Evolutionary conservation across 1,140 invertebrate species (phyloP), one percentile per base, ranked within the genome.

Genomic region (Drosophila navojoa): DNA sequence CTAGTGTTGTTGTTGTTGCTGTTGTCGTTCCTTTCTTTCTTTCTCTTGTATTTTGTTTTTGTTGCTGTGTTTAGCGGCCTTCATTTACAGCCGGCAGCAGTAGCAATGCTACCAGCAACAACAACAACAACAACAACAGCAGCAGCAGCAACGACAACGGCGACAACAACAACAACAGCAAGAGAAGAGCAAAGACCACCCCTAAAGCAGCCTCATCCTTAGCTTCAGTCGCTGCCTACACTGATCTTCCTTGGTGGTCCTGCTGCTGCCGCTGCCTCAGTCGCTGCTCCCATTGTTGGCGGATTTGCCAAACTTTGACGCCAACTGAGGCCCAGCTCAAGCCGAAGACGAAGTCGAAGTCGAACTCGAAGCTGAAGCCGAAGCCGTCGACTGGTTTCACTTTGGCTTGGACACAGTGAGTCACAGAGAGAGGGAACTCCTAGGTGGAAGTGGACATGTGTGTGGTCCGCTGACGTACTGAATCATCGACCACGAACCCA

Each of bases 381-480:
- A 22, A 27, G 44, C 35, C 44, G 45, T 40, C 47, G 44, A 57
- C 72, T 59, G 72, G 52, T 74, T 62, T 66, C 68, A 52, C 47
- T 64, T 61, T 44, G 57, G 47, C 45, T 57, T 63, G 74, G 47
- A 32, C 32, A 16, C 59, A 72, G 84, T 90, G 77, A 81, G 70
- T 67, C 66, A 77, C 62, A 67, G 58, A 59, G 55, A 79, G 79
- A 72, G 85, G 80, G 77, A 81, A 81, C 77, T 87, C 78, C 81
- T 90, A 79, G 82, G 38, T 90, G 85, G 71, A 66, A 52, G 16
- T 58, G 62, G 32, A 44, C 10, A 10, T 59, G 55, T 61, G 74
- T 90, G 86, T 90, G 86, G 86, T 90, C 82, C 66, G 76, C 67
- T 90, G 81, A 86, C 80, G 74, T 76, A 86, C 82, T 86, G 81